Conservation (phyloP, 1,140 invertebrate genomes). For the Hycleus cichorii region DNA sequence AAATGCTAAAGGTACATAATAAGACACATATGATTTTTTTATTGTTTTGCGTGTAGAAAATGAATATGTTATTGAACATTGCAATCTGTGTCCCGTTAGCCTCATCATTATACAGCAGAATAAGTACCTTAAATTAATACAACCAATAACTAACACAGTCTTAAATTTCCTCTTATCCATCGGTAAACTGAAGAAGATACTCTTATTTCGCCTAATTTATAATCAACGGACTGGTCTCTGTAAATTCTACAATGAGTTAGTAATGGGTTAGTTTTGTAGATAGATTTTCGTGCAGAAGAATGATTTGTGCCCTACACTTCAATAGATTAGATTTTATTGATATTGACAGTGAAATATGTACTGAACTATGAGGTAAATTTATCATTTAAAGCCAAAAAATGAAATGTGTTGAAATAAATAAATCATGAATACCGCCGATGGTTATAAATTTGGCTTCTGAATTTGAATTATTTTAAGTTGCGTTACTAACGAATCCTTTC, state of each 20-base stretch:
- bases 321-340: constrained; percentile 6
- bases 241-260: background rate
- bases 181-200: background rate
- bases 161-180: constrained; percentile 15
- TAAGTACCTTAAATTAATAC: background rate
- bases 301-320: background rate
- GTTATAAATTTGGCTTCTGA: constrained; percentile 26
- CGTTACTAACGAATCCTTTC: constrained; percentile 48
- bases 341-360: constrained; percentile 2
- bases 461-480: constrained; percentile 4
- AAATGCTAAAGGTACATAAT: too few species aligned
- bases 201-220: too few species aligned
- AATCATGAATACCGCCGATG: constrained; percentile 16
- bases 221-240: too few species aligned
- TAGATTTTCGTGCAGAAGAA: too few species aligned
- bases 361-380: constrained; percentile 13
- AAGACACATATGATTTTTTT: too few species aligned
- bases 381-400: background rate
- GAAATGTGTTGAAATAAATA: constrained; percentile 15
- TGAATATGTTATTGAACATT: constrained; percentile 11
- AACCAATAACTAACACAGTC: constrained; percentile 17
- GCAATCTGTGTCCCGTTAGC: constrained; percentile 30
- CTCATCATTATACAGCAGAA: constrained; percentile 8
- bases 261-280: background rate
- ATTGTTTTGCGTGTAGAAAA: too few species aligned